Conservation (phyloP, 2,797 vertebrate species). For the Pantherophis vulpinus region DNA sequence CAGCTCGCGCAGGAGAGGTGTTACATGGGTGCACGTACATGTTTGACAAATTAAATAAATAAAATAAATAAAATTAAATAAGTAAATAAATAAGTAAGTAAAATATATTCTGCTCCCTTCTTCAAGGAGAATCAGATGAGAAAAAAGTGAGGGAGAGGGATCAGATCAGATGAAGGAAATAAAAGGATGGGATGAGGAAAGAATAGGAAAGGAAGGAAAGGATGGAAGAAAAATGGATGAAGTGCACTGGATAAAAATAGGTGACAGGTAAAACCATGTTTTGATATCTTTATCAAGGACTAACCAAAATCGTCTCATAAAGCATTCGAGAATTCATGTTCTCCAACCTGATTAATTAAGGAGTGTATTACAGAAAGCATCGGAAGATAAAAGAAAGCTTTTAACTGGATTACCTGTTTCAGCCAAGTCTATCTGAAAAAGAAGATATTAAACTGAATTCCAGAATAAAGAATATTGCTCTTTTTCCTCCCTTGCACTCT, state of each 20-base stretch:
- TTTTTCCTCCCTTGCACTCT: neutral
- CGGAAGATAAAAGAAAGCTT: neutral
- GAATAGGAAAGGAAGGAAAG: neutral
- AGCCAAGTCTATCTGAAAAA: neutral
- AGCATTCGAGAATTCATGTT: neutral
- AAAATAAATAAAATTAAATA: too few species aligned
- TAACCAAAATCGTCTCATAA: neutral
- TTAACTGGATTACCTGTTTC: neutral
- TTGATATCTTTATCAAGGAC: neutral
- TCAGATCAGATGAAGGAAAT: neutral
- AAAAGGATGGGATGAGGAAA: neutral
- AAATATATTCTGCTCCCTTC: neutral
- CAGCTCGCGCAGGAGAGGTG: too few species aligned
- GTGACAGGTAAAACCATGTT: neutral
- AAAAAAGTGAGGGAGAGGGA: neutral
- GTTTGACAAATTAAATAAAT: too few species aligned
- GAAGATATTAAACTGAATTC: neutral
- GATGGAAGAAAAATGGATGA: neutral
- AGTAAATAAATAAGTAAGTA: too few species aligned
- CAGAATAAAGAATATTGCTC: neutral
- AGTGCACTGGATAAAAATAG: neutral
- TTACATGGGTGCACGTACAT: too few species aligned
- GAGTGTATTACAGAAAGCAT: neutral
- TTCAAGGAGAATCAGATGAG: neutral
- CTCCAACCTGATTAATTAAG: neutral